phyloP scores from a whole-genome alignment of 2,113 vertebrate genomes.

The Gasterosteus nipponicus region DNA sequence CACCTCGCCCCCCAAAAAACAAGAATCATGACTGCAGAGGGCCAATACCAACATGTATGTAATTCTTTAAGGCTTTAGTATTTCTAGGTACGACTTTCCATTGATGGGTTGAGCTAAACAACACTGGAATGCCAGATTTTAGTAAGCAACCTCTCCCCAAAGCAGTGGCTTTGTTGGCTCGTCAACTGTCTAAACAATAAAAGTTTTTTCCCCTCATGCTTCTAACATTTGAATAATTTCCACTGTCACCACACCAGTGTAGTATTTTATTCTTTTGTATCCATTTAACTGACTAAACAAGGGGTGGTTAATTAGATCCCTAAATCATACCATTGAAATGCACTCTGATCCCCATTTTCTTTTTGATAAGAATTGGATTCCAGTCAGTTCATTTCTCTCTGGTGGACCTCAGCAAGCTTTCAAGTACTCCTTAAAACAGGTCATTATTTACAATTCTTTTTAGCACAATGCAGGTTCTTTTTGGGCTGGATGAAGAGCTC shows the following conservation, averaged over 20 bases:
- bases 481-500: background rate
- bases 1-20: background rate
- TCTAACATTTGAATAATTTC: background rate
- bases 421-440: background rate
- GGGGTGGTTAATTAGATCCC: background rate
- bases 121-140: background rate
- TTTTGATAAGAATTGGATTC: background rate
- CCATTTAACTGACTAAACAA: background rate
- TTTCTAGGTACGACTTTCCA: conserved; percentile 1
- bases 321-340: background rate
- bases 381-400: background rate
- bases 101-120: background rate
- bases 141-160: background rate
- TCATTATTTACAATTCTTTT: background rate
- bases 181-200: background rate
- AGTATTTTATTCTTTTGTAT: background rate
- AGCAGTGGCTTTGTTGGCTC: background rate
- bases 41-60: background rate
- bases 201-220: background rate
- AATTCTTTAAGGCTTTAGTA: background rate
- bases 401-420: background rate
- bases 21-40: conserved; percentile 3
- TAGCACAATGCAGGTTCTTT: background rate
- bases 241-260: background rate
- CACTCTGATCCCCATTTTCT: background rate